Evolutionary conservation across 1,140 invertebrate species (phyloP), one percentile per base, ranked within the genome.

Genomic region (Hylaeus volcanicus): DNA sequence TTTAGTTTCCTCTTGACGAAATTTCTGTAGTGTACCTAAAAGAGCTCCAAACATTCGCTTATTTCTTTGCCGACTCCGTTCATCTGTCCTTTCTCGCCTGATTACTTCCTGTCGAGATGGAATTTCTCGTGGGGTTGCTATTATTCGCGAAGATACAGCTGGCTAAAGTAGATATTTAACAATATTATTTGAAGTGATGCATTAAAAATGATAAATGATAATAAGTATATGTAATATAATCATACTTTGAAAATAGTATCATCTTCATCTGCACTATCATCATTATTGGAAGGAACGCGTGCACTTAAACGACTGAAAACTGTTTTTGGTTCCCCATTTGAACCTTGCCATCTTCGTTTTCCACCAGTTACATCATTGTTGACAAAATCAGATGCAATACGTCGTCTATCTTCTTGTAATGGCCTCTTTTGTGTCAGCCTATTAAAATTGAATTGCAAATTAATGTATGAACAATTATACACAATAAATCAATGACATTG

Each of bases 11-110:
- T 99, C 98, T 91, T 98, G 97, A 89, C 98, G 96, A 92, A 99
- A 99, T 91, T 98, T 98, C 89, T 99, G 97, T 82, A 99, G 93
- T 61, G 98, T 99, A 5, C 98, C 98, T 55, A 99, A 92, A 56
- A 99, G 94, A 48, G 97, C 97, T 43, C 98, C 98, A 94, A 99
- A 99, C 97, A 99, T 99, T 82, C 98, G 95, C 81, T 96, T 95
- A 93, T 99, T 99, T 82, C 98, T 95, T 43, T 96, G 97, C 84
- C 96, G 95, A 72, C 97, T 97, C 87, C 96, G 95, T 83, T 96
- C 96, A 93, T 99, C 98, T 55, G 95, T 95, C 77, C 96, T 96
- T 89, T 99, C 98, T 63, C 97, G 96, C 85, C 97, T 96, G 2
- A 98, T 94, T 53, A 96, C 96, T 91, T 97, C 96, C 90, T 96